Conservation (phyloP, 1,140 invertebrate species). For the Charaxes varanes region DNA sequence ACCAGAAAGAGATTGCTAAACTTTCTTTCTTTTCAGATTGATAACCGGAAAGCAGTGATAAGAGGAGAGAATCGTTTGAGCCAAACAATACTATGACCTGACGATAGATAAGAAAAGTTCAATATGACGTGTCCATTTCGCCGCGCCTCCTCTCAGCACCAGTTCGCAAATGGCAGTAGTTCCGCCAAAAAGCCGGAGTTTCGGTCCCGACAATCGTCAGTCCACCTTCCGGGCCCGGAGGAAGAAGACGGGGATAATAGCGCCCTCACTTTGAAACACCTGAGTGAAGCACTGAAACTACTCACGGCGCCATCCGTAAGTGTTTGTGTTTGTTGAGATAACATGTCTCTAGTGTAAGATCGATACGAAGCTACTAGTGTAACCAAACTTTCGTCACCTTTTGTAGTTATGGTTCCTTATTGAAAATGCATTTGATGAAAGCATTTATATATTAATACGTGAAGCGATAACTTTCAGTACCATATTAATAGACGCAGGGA, state of each 20-base stretch:
- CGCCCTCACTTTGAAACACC: slow-evolving; percentile 70
- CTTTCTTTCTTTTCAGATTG: slow-evolving; percentile 11
- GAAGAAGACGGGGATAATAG: slow-evolving; percentile 60
- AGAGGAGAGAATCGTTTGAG: slow-evolving; percentile 1
- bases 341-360: not conserved
- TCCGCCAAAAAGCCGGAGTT: slow-evolving; percentile 52
- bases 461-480: too few species aligned
- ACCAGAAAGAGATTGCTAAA: not conserved
- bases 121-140: slow-evolving; percentile 70
- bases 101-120: slow-evolving; percentile 12
- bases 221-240: slow-evolving; percentile 59
- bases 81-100: slow-evolving; percentile 18
- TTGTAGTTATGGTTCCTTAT: too few species aligned
- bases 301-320: slow-evolving; percentile 75
- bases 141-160: slow-evolving; percentile 65
- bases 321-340: slow-evolving; percentile 15
- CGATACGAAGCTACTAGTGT: not conserved
- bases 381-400: too few species aligned
- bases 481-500: too few species aligned
- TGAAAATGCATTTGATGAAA: too few species aligned
- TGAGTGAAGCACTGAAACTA: slow-evolving; percentile 76
- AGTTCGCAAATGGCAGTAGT: slow-evolving; percentile 62
- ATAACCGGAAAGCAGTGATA: not conserved
- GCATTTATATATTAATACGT: too few species aligned
- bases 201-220: slow-evolving; percentile 61